These are phyloP conservation scores for Yponomeuta evonymella DNA, from an alignment of 2,888 invertebrate species.

Conservation along the genomic window DNA sequence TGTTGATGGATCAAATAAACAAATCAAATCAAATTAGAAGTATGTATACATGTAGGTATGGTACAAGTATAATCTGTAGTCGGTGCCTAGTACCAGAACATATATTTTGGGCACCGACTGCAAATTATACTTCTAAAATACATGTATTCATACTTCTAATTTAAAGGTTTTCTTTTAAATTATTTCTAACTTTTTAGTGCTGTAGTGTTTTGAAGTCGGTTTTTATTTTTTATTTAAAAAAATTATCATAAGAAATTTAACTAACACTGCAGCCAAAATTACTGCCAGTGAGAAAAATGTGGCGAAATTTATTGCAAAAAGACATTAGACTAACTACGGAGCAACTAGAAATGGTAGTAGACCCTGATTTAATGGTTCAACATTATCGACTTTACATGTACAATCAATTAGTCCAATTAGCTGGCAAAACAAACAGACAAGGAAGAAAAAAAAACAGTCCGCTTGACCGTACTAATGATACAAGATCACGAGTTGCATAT, in stretches of 20 bases:
- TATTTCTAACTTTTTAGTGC: no score
- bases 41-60: no score
- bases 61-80: no score
- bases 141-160: no score
- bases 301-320: slow-evolving; percentile 6
- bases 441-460: neutral
- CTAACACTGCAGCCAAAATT: slow-evolving; percentile 44
- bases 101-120: no score
- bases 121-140: no score
- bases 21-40: no score
- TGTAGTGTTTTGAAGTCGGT: no score
- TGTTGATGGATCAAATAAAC: no score
- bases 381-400: neutral
- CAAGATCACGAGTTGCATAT: neutral
- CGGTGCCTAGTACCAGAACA: no score
- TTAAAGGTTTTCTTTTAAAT: no score
- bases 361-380: neutral
- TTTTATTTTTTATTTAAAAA: no score
- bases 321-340: neutral
- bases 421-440: neutral
- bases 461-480: neutral
- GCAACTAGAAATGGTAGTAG: neutral
- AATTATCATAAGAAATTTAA: slow-evolving; percentile 41
- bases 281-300: slow-evolving; percentile 21
- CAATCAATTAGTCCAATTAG: neutral